phyloP scores from a whole-genome alignment of 2,113 vertebrate genomes.

The Engraulis encrasicolus region DNA sequence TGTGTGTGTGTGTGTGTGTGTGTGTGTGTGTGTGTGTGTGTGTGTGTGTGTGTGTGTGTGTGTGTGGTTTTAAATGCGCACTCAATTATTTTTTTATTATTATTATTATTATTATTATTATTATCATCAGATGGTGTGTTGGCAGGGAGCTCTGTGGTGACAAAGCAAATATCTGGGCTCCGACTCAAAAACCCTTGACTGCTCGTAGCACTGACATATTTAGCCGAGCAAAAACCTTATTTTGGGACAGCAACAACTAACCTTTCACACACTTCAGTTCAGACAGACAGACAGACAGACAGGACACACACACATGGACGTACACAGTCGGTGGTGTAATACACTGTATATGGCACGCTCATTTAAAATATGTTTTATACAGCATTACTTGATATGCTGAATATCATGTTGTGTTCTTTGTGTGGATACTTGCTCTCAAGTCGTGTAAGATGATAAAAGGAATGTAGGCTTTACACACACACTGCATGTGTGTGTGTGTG shows the following conservation, averaged over 20 bases:
- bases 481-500: not conserved
- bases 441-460: not conserved
- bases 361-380: not conserved
- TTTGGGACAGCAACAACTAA: no score
- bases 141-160: not conserved
- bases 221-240: no score
- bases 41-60: no score
- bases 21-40: no score
- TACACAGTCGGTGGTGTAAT: not conserved
- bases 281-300: constrained; percentile 1
- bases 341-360: not conserved
- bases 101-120: no score
- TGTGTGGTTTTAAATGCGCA: no score
- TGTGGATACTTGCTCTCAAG: not conserved
- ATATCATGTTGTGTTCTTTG: not conserved
- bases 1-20: no score
- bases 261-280: not conserved
- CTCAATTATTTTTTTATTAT: no score
- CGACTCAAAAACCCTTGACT: no score
- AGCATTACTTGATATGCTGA: not conserved
- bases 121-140: no score
- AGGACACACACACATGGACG: not conserved
- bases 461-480: not conserved
- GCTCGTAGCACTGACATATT: no score
- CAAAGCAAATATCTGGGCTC: not conserved